These are phyloP conservation scores for Ridgeia piscesae DNA, from an alignment of 1,140 invertebrate genomes.

Conservation along the genomic window DNA sequence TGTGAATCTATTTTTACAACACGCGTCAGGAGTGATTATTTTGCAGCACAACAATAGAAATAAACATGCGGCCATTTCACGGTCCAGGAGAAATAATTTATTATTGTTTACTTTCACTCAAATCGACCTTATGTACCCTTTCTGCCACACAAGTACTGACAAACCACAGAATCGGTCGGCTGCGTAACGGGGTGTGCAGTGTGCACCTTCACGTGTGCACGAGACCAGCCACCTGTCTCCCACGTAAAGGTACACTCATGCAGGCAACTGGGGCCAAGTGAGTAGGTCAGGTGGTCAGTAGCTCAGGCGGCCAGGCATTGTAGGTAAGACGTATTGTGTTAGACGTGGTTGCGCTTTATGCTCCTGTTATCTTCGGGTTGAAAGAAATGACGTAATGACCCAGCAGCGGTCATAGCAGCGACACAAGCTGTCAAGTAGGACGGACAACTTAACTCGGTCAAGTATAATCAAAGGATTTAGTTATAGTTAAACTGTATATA, in stretches of 20 bases:
- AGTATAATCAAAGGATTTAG: background rate
- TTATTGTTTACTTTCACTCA: background rate
- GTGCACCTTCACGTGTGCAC: background rate
- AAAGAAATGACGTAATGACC: background rate
- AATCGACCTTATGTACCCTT: background rate
- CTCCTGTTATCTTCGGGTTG: background rate
- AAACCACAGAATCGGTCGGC: background rate
- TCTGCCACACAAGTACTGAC: background rate
- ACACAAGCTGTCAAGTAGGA: background rate
- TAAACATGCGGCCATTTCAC: background rate
- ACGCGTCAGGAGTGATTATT: too few relatives aligned
- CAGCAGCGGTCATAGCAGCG: background rate
- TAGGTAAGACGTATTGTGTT: background rate
- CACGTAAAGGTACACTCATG: background rate
- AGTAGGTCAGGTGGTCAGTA: background rate
- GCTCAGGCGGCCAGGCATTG: background rate
- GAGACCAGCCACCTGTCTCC: too few relatives aligned
- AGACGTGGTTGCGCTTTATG: background rate
- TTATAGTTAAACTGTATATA: background rate
- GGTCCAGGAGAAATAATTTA: background rate
- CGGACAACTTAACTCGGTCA: background rate
- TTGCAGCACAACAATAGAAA: background rate
- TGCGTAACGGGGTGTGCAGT: background rate
- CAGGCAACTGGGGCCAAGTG: background rate
- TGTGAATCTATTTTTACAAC: too few relatives aligned